Evolutionary conservation across 2,888 invertebrate genomes (phyloP).

Genomic region (Nemotelus nigrinus): DNA sequence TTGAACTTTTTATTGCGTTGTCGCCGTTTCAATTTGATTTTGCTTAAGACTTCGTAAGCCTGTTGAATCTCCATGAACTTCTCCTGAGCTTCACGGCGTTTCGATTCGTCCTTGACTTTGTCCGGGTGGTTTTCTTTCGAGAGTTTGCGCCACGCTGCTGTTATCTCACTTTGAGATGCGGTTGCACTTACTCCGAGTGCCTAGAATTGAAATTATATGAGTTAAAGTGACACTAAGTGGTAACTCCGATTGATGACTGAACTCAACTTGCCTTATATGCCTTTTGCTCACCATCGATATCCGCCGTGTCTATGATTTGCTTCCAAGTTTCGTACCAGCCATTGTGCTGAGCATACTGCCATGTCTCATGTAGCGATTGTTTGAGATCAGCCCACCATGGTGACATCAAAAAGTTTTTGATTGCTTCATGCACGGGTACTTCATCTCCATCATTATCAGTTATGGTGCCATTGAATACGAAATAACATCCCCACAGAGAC

Average conservation of each 20-base stretch:
- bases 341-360: conserved; percentile 81
- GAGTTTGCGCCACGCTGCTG: conserved; percentile 80
- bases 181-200: conserved; percentile 80
- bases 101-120: conserved; percentile 79
- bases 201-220: conserved; percentile 60
- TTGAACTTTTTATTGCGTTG: conserved; percentile 77
- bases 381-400: conserved; percentile 88
- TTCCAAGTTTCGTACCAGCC: conserved; percentile 91
- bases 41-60: conserved; percentile 89
- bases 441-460: conserved; percentile 87
- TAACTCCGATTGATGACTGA: neutral
- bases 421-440: conserved; percentile 86
- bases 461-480: conserved; percentile 89
- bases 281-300: conserved; percentile 90
- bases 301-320: conserved; percentile 84
- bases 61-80: conserved; percentile 93
- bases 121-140: conserved; percentile 92
- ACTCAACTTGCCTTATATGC: conserved; percentile 75
- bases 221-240: no score
- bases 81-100: conserved; percentile 79
- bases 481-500: conserved; percentile 78
- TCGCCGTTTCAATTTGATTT: conserved; percentile 79
- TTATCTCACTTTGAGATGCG: conserved; percentile 87
- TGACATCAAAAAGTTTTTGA: conserved; percentile 89
- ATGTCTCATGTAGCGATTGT: conserved; percentile 77